Evolutionary conservation across 1,140 invertebrate species (phyloP).

Genomic region (Neocloeon triangulifer): DNA sequence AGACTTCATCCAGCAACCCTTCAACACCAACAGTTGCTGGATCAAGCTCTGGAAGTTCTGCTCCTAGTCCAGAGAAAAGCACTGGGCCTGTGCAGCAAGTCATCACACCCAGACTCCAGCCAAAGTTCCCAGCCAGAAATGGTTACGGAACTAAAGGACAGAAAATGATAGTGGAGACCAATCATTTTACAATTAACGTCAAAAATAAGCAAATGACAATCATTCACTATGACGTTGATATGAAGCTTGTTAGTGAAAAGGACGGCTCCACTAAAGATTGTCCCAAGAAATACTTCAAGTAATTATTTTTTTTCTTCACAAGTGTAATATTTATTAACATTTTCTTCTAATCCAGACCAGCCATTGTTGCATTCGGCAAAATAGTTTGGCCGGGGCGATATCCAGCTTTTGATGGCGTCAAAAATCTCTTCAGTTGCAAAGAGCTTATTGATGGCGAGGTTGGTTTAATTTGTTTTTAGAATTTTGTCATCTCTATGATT

Average conservation of each 20-base stretch:
- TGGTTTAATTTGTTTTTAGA: constrained; percentile 9
- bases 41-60: too few species aligned
- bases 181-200: constrained; percentile 28
- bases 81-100: too few species aligned
- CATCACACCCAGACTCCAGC: too few species aligned
- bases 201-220: constrained; percentile 17
- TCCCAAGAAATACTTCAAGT: too few species aligned
- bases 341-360: constrained; percentile 8
- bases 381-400: constrained; percentile 13
- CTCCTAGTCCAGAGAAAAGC: too few species aligned
- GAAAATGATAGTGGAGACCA: constrained; percentile 24
- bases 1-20: too few species aligned
- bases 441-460: constrained; percentile 13
- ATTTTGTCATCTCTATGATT: constrained; percentile 6
- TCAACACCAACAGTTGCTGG: too few species aligned
- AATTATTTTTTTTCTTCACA: background rate
- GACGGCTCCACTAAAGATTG: too few species aligned
- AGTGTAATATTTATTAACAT: background rate
- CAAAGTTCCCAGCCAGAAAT: too few species aligned
- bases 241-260: too few species aligned
- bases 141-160: too few species aligned
- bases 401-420: constrained; percentile 50
- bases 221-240: too few species aligned
- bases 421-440: constrained; percentile 29
- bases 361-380: constrained; percentile 14